Base-by-base conservation (phyloP, 2,888 invertebrate genomes). In the Cepaea hortensis region DNA sequence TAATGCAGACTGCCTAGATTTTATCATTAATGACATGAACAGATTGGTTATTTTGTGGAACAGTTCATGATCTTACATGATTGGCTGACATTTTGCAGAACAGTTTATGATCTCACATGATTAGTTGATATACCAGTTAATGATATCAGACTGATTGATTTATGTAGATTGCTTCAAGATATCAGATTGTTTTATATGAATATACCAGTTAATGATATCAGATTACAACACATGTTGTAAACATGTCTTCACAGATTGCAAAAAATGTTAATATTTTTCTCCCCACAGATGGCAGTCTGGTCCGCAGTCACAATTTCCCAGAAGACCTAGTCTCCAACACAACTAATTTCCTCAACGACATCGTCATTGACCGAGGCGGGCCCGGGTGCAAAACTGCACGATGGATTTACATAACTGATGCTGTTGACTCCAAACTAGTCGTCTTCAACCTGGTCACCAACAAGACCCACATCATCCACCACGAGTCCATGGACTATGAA, bases 321-420 rank as follows among this genome's bases (percentile, higher is more conserved):
- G 48, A 35, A 55, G 65, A 76, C 18, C 62, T 84, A 13, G 75
- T 76, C 11, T 23, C 76, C 84, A 84, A 76, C 62, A 62, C 75
- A 46, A 84, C 89, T 0, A 91, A 90, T 79, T 92, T 91, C 85
- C 87, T 92, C 23, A 91, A 91, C 77, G 92, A 92, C 86, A 85
- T 92, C 23, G 92, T 91, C 15, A 84, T 92, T 81, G 91, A 92
- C 86, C 7, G 84, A 18, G 84, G 75, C 13, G 35, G 46, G 13
- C 62, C 72, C 0, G 91, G 90, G 83, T 88, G 90, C n/a, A 83
- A 89, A 80, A 90, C 89, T 0, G 91, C 89, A 9, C 87, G 87
- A 23, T 91, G 89, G 87, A 90, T 90, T 11, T 92, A 91, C 89
- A 91, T 92, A 46, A 91, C 91, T 2, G 91, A 92, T 86, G 90